Base-by-base conservation (phyloP, 1,140 invertebrate genomes). In the Aethina tumida region DNA sequence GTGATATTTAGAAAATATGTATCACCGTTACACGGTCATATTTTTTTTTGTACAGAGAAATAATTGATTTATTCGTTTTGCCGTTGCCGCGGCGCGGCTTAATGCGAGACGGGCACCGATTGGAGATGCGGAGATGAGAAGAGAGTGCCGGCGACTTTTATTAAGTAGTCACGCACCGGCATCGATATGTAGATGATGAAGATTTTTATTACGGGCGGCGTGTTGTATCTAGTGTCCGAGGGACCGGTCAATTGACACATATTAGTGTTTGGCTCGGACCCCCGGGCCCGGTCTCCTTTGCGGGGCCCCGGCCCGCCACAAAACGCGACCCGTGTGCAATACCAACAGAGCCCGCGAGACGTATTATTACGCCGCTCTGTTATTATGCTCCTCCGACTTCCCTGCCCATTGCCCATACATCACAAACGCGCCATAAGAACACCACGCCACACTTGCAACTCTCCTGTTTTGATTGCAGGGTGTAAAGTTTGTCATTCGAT, bases 361-460 rank as follows among this genome's bases (percentile, higher is more conserved):
- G 43, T 49, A 49, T 52, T 52, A 52, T 52, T 52, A 52, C 18
- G 42, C 50, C 50, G 50, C 50, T 52, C 50, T 52, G 50, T 52
- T 52, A 52, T 52, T 52, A 52, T 40, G 39, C 41, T 43, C 50
- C 50, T 47, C 36, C 47, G 44, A 15, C 13, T 29, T 13, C 45
- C 47, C 47, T 45, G 47, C 47, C 50, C 50, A 52, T 49, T 52
- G 50, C 30, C 50, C 50, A 52, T 52, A 52, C 47, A 52, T 52
- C 50, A 52, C 50, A n/a, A n/a, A n/a, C 47, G 47, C 41, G 45
- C 37, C 37, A 29, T 29, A 39, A 12, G 10, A 16, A 39, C 20
- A 31, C 18, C n/a, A 9, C n/a, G 16, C n/a, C 20, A 18, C 38
- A 47, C 39, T 41, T 37, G 27, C 31, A 35, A 9, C 24, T 41